phyloP scores from a whole-genome alignment of 2,888 invertebrate genomes.

The Strigamia crassipes region DNA sequence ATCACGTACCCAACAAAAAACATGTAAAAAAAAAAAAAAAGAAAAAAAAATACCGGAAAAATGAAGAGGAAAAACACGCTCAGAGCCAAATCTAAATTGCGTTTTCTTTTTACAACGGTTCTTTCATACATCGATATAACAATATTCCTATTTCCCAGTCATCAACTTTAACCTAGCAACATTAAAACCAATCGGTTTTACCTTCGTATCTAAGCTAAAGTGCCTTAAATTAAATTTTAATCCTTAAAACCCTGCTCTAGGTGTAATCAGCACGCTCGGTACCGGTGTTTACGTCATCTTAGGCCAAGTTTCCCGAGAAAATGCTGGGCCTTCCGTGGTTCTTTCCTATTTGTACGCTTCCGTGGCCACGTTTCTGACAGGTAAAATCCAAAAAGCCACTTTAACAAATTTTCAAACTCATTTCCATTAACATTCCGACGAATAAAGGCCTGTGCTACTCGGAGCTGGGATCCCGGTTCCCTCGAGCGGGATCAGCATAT shows the following conservation, averaged over 20 bases:
- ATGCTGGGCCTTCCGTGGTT: constrained; percentile 52
- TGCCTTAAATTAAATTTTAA: constrained; percentile 35
- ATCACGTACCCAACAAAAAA: neutral
- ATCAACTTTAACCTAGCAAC: neutral
- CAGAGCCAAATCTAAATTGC: constrained; percentile 11
- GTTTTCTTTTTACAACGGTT: neutral
- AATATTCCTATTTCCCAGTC: neutral
- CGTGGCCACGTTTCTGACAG: constrained; percentile 51
- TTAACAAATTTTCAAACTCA: neutral
- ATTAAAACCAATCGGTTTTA: neutral
- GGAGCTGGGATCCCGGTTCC: constrained; percentile 51
- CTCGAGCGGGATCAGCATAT: constrained; percentile 52
- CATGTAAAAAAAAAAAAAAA: neutral
- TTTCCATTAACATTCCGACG: neutral
- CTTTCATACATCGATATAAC: neutral
- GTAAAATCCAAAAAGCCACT: constrained; percentile 46
- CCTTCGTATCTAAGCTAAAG: too few species aligned
- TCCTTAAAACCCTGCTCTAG: constrained; percentile 46
- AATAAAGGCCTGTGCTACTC: constrained; percentile 52
- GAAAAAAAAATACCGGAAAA: neutral
- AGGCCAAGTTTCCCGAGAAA: constrained; percentile 50
- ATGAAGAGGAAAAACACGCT: neutral
- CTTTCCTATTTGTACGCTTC: constrained; percentile 51
- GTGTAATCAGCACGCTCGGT: constrained; percentile 51
- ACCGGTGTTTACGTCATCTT: constrained; percentile 51